Percentiles rank a stretch among this genome's conserved stretches.
Conservation (phyloP, 2,113 vertebrate genomes). For the Cyprinodon brontotheroides region DNA sequence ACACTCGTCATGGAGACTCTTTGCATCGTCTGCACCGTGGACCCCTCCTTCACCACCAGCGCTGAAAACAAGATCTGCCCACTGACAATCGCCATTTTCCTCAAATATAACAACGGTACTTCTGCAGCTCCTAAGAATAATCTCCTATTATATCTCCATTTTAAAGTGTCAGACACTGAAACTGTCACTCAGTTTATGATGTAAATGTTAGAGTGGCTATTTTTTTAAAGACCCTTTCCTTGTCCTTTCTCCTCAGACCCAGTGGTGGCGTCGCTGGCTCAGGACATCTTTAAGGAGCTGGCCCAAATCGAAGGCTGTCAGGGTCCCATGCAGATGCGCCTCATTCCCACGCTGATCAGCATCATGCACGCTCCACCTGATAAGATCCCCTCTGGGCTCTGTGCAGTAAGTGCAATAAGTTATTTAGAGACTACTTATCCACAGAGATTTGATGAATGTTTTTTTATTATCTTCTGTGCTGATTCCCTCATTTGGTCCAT, state of each 20-base stretch:
- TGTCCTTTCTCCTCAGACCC: slow-evolving; percentile 82
- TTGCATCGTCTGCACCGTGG: slow-evolving; percentile 95
- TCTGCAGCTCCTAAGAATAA: background rate
- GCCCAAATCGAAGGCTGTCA: slow-evolving; percentile 97
- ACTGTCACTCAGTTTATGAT: too few relatives aligned
- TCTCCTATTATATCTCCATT: background rate
- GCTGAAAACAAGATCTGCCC: slow-evolving; percentile 97
- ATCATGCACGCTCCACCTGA: slow-evolving; percentile 98
- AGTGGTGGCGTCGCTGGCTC: slow-evolving; percentile 94
- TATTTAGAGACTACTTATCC: background rate
- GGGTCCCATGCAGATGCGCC: slow-evolving; percentile 95
- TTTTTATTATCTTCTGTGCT: background rate
- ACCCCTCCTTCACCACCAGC: slow-evolving; percentile 90
- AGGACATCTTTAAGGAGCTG: slow-evolving; percentile 98
- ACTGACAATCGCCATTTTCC: slow-evolving; percentile 96
- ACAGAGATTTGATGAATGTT: background rate
- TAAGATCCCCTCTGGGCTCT: slow-evolving; percentile 96
- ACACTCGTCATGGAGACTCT: slow-evolving; percentile 98
- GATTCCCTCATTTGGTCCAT: too few relatives aligned
- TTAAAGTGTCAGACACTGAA: too few relatives aligned
- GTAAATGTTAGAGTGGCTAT: background rate
- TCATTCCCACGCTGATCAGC: slow-evolving; percentile 97
- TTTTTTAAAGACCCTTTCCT: slow-evolving; percentile 4
- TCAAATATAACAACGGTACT: slow-evolving; percentile 97
- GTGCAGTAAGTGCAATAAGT: slow-evolving; percentile 84